Base-by-base conservation (phyloP, 1,140 invertebrate species). In the Lasioglossum albipes region DNA sequence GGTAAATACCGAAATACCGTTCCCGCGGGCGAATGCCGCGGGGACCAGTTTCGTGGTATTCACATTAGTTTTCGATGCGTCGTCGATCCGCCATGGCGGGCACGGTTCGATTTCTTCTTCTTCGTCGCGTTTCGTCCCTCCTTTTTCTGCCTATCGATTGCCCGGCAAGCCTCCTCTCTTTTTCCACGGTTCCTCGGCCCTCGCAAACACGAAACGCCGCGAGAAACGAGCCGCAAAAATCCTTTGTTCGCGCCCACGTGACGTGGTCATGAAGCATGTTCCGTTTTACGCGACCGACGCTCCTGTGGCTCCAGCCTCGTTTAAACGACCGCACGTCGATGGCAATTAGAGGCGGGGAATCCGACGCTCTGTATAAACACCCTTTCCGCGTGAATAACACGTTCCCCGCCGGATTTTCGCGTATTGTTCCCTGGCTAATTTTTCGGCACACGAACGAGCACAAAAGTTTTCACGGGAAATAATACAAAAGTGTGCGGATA, bases 1-100 rank as follows among this genome's bases (percentile, higher is more conserved):
- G 84, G 88, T 90, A 89, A 90, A 89, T 90, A 89, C 85, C 83
- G 86, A 89, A 90, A 90, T 89, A 88, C 81, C 81, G 77, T 89
- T 81, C 82, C 83, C 84, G 76, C 80, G 79, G 79, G 81, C 86
- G 81, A 88, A 88, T 84, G 79, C 87, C 87, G 81, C 82, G 84
- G 79, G 79, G 87, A 88, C 87, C 87, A 88, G 87, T 88, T 88
- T 88, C 84, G 81, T 85, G 87, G 87, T 86, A 88, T 88, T 88
- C 87, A 86, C 87, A 88, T 88, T 88, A 88, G 88, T 88, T 88
- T 88, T 85, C 87, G 80, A 88, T 88, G 82, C 87, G 87, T 87
- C 87, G 87, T 88, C 86, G 86, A 87, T 84, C 85, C 86, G 68
- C 85, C 82, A 87, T 86, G 73, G 77, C 84, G 81, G 79, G 69